phyloP scores from a whole-genome alignment of 1,140 invertebrate genomes.

The Megalonaias nervosa region DNA sequence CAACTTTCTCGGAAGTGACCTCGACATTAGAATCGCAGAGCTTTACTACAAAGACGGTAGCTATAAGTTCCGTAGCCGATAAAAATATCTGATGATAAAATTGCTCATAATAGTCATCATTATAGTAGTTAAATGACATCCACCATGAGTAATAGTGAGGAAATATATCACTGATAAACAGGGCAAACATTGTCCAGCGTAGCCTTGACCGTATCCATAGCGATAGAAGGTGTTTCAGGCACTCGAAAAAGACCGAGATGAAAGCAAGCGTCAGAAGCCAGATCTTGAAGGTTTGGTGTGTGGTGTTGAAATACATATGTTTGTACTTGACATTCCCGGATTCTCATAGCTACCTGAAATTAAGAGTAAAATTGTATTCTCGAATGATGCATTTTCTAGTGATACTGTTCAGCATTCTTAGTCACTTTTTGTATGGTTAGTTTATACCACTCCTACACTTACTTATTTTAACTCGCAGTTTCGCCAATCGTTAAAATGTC shows the following conservation, averaged over 20 bases:
- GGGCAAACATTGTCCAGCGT: conserved; percentile 79
- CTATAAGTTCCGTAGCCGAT: conserved; percentile 79
- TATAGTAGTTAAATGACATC: conserved; percentile 86
- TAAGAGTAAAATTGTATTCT: background rate
- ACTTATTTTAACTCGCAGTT: too few species aligned
- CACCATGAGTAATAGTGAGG: conserved; percentile 88
- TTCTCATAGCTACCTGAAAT: conserved; percentile 80
- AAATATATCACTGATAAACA: conserved; percentile 80
- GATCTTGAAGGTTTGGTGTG: conserved; percentile 81
- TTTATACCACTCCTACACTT: too few species aligned
- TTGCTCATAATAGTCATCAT: conserved; percentile 81
- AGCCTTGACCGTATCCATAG: conserved; percentile 74
- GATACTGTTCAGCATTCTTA: too few species aligned
- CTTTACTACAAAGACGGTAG: conserved; percentile 74
- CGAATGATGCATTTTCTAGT: too few species aligned
- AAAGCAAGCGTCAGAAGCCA: conserved; percentile 80
- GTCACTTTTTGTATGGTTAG: too few species aligned
- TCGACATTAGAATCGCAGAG: conserved; percentile 72
- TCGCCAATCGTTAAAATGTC: too few species aligned
- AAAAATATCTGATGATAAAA: conserved; percentile 78
- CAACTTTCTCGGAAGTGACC: conserved; percentile 76
- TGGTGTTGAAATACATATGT: conserved; percentile 87
- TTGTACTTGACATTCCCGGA: conserved; percentile 74
- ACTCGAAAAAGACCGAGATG: conserved; percentile 80
- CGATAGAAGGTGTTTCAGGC: conserved; percentile 76